Evolutionary conservation across 2,113 vertebrate genomes (phyloP), one percentile per base, ranked within the genome.

Genomic region (Embiotoca jacksoni): DNA sequence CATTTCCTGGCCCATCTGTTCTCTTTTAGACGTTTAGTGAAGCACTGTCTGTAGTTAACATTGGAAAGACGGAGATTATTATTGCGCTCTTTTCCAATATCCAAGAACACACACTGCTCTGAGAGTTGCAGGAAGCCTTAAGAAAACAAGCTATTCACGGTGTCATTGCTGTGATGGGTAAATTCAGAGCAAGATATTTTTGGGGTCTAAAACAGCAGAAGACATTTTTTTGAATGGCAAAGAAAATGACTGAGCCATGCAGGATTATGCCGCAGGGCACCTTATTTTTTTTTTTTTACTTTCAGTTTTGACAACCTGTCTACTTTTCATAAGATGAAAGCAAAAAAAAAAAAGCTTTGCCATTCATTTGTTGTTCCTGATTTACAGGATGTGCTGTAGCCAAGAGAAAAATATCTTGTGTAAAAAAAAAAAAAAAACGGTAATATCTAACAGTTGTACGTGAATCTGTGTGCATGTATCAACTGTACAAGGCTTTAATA

Each of bases 1-100:
- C 30, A 83, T 84, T 89, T 85, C 85, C 78, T 79, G 46, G 46
- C 63, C 87, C 82, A 90, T 85, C 83, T 91, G 91, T 81, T 88
- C 66, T 61, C 32, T 68, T 88, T 87, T 82, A 89, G 75, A 86
- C 60, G 53, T 78, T 83, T 62, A 74, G 56, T 41, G 59, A 80
- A 86, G 35, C 37, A 23, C 52, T 30, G 47, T 63, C 68, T 81
- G 75, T 50, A 49, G 63, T 37, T 37, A 80, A 81, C 56, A 53
- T 14, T 36, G 58, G 82, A 50, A 46, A 66, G 47, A 35, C 15
- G 32, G 16, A 54, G 44, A 73, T 59, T 50, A 61, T 63, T 55
- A 61, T 41, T 54, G 61, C 46, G 37, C 50, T n/a, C 58, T 10
- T 57, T 10, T 47, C 9, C 35, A 23, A 36, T 37, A 69, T 59